Evolutionary conservation across 1,140 invertebrate species (phyloP).

Genomic region (Trigoniulus corallinus): DNA sequence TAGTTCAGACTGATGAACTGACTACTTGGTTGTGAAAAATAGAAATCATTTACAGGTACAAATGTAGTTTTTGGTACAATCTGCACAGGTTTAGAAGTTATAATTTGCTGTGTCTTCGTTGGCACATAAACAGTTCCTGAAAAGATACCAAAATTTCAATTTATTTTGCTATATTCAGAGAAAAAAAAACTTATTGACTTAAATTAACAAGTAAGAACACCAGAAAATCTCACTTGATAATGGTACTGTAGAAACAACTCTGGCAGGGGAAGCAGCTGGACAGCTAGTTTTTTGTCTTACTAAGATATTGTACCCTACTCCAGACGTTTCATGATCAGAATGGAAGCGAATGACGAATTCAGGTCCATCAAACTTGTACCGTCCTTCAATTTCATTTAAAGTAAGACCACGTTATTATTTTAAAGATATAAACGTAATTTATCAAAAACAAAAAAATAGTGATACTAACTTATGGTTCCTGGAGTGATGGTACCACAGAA

Average conservation of each 20-base stretch:
- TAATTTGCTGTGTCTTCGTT: too few relatives aligned
- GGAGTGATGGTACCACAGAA: constrained; percentile 15
- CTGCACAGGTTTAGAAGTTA: too few relatives aligned
- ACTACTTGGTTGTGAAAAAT: not conserved
- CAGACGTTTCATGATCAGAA: not conserved
- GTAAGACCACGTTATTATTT: not conserved
- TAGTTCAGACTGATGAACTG: not conserved
- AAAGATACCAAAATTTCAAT: too few relatives aligned
- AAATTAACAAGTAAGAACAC: too few relatives aligned
- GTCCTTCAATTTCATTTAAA: not conserved
- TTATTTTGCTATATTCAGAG: too few relatives aligned
- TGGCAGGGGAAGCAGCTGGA: not conserved
- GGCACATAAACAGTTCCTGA: too few relatives aligned
- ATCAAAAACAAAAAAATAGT: too few relatives aligned
- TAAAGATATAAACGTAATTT: not conserved
- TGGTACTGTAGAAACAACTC: not conserved
- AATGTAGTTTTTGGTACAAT: not conserved
- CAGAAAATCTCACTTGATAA: too few relatives aligned
- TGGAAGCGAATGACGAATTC: not conserved
- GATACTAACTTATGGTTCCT: not conserved
- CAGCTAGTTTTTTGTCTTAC: not conserved
- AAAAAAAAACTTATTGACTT: too few relatives aligned
- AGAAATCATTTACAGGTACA: not conserved
- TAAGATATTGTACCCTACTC: not conserved
- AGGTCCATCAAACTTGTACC: not conserved